These are phyloP conservation scores for Falco novaeseelandiae DNA, from an alignment of 2,797 vertebrate genomes.

Conservation along the genomic window DNA sequence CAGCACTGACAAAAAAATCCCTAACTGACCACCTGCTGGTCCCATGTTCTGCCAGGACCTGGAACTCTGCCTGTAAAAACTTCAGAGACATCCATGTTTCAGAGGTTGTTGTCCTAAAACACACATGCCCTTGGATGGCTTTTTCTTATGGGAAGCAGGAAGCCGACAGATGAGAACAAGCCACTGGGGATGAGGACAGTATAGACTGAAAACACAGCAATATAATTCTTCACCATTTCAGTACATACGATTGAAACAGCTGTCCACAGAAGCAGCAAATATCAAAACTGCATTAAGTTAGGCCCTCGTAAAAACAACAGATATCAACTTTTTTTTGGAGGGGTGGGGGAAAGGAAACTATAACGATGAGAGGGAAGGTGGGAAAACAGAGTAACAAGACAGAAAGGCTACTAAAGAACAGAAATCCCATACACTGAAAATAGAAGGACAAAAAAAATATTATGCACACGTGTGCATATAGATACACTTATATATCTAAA, in stretches of 20 bases:
- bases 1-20: not conserved
- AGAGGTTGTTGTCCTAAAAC: not conserved
- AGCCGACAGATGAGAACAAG: not conserved
- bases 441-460: not conserved
- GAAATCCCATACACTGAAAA: not conserved
- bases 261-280: not conserved
- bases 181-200: not conserved
- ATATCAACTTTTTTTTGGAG: not conserved
- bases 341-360: not conserved
- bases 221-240: not conserved
- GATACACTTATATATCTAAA: not conserved
- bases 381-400: not conserved
- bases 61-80: constrained; percentile 25
- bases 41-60: not conserved
- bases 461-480: not conserved
- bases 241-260: not conserved
- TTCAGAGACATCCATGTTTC: not conserved
- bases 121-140: not conserved
- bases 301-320: not conserved
- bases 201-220: not conserved
- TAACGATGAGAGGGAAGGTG: not conserved
- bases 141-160: constrained; percentile 48
- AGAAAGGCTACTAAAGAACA: not conserved
- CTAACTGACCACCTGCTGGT: not conserved
- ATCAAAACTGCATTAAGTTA: not conserved